Evolutionary conservation across 2,797 vertebrate genomes (phyloP).

Genomic region (Urophycis tenuis): DNA sequence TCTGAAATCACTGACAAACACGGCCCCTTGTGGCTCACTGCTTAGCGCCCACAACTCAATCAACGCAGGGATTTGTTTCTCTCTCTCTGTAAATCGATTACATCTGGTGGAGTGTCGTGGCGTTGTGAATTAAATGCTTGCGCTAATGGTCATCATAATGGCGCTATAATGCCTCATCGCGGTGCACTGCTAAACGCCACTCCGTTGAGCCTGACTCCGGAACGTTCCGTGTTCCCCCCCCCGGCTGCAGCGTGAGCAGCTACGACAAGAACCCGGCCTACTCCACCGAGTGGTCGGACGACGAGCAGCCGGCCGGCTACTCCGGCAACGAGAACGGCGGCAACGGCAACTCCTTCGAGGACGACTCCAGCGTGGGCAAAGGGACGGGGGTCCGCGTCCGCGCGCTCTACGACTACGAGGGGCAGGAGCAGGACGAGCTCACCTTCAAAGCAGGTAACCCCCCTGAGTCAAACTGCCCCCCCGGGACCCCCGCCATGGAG

Average conservation of each 20-base stretch:
- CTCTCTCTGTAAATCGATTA: too few species aligned
- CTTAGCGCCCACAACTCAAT: too few species aligned
- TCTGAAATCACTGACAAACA: too few species aligned
- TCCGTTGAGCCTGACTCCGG: not conserved
- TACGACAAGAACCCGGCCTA: constrained; percentile 90
- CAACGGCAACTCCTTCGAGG: constrained; percentile 86
- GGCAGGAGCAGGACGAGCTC: constrained; percentile 96
- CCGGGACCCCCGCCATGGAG: not conserved
- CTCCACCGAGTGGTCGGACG: constrained; percentile 91
- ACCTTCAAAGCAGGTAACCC: constrained; percentile 93
- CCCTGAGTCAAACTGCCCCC: not conserved
- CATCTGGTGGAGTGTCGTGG: not conserved
- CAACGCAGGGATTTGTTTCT: too few species aligned
- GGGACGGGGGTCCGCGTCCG: constrained; percentile 77
- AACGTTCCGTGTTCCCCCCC: too few species aligned
- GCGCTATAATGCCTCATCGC: not conserved
- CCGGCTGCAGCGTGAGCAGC: constrained; percentile 85
- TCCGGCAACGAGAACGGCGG: constrained; percentile 82
- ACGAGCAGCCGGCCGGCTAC: constrained; percentile 80
- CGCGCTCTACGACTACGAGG: constrained; percentile 94
- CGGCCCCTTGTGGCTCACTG: too few species aligned
- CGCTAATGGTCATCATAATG: not conserved
- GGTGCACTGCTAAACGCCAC: not conserved
- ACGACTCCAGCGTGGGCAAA: constrained; percentile 70
- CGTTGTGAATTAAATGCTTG: not conserved